Conservation (phyloP, 2,113 vertebrate species). For the Hippocampus mohnikei region DNA sequence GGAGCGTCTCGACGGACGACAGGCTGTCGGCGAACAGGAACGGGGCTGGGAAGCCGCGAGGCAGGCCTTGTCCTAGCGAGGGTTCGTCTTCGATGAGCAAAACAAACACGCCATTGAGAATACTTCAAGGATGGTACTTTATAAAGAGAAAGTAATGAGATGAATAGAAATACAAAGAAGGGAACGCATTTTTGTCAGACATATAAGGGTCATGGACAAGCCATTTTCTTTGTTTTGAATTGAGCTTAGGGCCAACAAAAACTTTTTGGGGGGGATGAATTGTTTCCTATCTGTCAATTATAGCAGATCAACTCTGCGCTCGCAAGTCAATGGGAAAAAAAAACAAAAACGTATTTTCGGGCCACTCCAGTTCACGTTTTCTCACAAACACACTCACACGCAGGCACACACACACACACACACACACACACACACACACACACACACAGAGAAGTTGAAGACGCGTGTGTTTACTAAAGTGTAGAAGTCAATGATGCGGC, state of each 20-base stretch:
- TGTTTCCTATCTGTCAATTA: no score
- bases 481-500: conserved; percentile 48
- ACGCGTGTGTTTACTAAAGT: conserved; percentile 50
- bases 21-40: conserved; percentile 90
- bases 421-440: neutral
- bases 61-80: conserved; percentile 74
- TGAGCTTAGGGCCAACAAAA: no score
- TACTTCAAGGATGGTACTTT: no score
- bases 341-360: no score
- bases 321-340: no score
- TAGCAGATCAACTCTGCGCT: no score
- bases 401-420: neutral
- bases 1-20: conserved; percentile 90
- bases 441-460: conserved; percentile 26
- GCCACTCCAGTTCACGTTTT: neutral
- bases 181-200: no score
- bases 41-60: conserved; percentile 84
- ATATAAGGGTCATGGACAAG: no score
- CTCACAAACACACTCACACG: neutral
- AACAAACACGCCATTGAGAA: neutral
- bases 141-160: no score
- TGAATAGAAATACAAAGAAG: no score
- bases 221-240: no score
- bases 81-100: conserved; percentile 71
- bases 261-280: no score